Base-by-base conservation (phyloP, 2,113 vertebrate species). In the Myiopsitta monachus region DNA sequence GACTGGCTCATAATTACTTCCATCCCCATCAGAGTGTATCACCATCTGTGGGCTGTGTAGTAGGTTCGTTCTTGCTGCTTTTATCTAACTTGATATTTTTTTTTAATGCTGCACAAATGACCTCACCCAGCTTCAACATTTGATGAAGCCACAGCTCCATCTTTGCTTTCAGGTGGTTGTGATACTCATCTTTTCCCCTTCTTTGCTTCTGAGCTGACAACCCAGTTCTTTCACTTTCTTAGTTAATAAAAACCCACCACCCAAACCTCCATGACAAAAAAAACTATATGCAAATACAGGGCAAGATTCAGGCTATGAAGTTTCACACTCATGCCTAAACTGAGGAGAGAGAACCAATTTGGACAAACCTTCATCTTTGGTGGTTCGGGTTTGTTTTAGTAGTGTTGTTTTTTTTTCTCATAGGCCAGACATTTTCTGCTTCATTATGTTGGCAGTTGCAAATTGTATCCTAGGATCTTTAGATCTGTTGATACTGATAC, bases 1-100 rank as follows among this genome's bases (percentile, higher is more conserved):
- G 61, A 70, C 73, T 67, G 61, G 12, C 66, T 95, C 31, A 14
- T 92, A 95, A 97, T 95, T 95, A 52, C 66, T 91, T 94, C 83
- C 89, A 91, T 95, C 66, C 74, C 66, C 57, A 62, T 75, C 74
- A 84, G 83, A 90, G 66, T 92, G 80, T 95, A 87, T 89, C 91
- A 87, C 95, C 91, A 92, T 96, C 91, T 95, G 95, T 82, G 77
- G 62, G 41, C 55, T 81, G n/a, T 63, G 17, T 63, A 70, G 68
- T 70, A 5, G 6, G 12, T 82, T 95, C 80, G 73, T 94, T 79
- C 47, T 86, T 91, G 80, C 55, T 91, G 69, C 66, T 92, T 94
- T 95, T 64, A 28, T 78, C 62, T 95, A 62, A 52, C 73, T 84
- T 78, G 31, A 27, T 90, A 66, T 73, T 90, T 33, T 64, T 86